Conservation (phyloP, 2,888 invertebrate species). For the Aleiodes testaceus region DNA sequence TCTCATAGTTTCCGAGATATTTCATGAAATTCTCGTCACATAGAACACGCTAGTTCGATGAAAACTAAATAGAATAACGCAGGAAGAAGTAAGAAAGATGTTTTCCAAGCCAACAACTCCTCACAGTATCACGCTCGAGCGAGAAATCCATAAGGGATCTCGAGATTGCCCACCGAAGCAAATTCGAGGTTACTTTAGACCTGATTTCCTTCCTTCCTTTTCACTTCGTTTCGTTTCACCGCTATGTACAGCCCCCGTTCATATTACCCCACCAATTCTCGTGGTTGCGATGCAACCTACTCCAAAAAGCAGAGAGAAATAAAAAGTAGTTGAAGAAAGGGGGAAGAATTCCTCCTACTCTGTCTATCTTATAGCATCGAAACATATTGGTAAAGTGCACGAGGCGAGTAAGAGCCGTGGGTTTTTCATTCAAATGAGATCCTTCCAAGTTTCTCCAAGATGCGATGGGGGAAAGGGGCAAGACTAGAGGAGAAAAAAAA, state of each 20-base stretch:
- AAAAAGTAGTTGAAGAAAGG: not conserved
- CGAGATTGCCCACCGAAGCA: slow-evolving; percentile 58
- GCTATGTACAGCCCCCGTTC: slow-evolving; percentile 30
- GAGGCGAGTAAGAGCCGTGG: slow-evolving; percentile 51
- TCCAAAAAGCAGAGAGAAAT: not conserved
- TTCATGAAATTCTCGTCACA: not conserved
- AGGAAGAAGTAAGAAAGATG: slow-evolving; percentile 39
- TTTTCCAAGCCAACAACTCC: slow-evolving; percentile 51
- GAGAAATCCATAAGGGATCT: slow-evolving; percentile 58
- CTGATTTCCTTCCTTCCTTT: slow-evolving; percentile 51
- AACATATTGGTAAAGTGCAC: slow-evolving; percentile 46
- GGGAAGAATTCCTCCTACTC: slow-evolving; percentile 4
- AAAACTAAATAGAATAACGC: slow-evolving; percentile 28
- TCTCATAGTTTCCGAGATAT: too few species aligned
- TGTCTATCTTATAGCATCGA: slow-evolving; percentile 48
- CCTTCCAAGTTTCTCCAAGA: slow-evolving; percentile 43
- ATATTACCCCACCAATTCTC: slow-evolving; percentile 3
- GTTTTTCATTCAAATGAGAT: slow-evolving; percentile 68
- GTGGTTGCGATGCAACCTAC: not conserved
- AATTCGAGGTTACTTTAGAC: slow-evolving; percentile 61
- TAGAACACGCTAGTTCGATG: not conserved
- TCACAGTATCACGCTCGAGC: slow-evolving; percentile 55
- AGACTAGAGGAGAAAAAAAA: slow-evolving; percentile 31
- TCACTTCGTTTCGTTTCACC: slow-evolving; percentile 12
- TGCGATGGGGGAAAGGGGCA: slow-evolving; percentile 41